Evolutionary conservation across 1,140 invertebrate genomes (phyloP).

Genomic region (Bombus impatiens): DNA sequence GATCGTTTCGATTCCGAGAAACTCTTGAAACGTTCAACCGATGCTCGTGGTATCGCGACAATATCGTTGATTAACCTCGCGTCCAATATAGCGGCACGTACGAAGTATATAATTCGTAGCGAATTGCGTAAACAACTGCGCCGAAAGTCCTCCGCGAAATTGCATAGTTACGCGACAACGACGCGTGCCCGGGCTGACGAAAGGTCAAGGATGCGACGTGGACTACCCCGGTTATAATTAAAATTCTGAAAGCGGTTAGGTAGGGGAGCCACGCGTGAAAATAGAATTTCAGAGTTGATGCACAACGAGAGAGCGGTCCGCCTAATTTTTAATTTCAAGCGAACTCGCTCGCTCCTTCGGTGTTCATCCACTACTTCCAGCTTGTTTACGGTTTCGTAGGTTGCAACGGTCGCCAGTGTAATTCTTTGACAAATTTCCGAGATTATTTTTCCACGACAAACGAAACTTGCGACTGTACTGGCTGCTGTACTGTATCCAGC

Average conservation of each 20-base stretch:
- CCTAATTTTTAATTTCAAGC: not conserved
- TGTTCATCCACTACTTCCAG: not conserved
- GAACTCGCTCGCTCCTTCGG: not conserved
- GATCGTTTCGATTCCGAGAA: conserved; percentile 34
- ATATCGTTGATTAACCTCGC: conserved; percentile 23
- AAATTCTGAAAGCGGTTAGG: conserved; percentile 8
- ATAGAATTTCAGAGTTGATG: conserved; percentile 23
- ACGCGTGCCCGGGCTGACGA: conserved; percentile 24
- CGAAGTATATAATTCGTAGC: not conserved
- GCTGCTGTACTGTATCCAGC: too few relatives aligned
- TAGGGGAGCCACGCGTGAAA: not conserved
- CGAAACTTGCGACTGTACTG: too few relatives aligned
- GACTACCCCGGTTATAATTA: conserved; percentile 39
- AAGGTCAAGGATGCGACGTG: conserved; percentile 61
- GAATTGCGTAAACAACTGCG: conserved; percentile 45
- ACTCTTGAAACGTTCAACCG: not conserved
- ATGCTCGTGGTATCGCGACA: conserved; percentile 4
- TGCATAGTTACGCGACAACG: conserved; percentile 2
- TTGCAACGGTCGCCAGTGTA: too few relatives aligned
- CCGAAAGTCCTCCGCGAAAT: conserved; percentile 49
- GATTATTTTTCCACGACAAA: too few relatives aligned
- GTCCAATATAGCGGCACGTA: not conserved
- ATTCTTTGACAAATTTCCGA: too few relatives aligned
- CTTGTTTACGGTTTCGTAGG: too few relatives aligned
- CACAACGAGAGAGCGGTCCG: too few relatives aligned